Evolutionary conservation across 2,797 vertebrate genomes (phyloP), one percentile per base, ranked within the genome.

Genomic region (Darevskia nairensis): DNA sequence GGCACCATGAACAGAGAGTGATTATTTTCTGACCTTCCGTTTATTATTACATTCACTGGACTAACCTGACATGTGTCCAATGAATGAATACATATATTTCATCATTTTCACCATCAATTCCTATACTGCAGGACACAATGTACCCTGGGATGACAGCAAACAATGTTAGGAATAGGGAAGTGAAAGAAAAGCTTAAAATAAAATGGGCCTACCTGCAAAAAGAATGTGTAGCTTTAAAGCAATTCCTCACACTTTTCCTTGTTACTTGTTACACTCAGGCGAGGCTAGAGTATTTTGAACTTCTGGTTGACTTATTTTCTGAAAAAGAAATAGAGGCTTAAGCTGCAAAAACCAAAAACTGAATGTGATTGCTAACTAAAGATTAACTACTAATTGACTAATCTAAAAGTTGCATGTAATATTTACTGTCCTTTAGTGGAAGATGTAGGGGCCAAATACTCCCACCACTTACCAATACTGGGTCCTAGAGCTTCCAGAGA

Each of bases 191-290:
- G 35, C 4, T 50, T 8, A 89, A 23, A 84, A 86, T n/a, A 84
- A 64, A 6, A 71, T 87, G 15, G 72, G 89, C 93, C 94, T 94
- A 96, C 94, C 84, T 92, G 8, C 89, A 35, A 87, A 90, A 85
- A 88, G 92, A 91, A 17, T 19, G 10, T 71, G 35, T 39, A 66
- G 23, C 89, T 90, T 71, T 89, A 23, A 23, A 89, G 92, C 91
- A 87, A 25, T 9, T 82, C 27, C 32, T 44, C 82, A 3, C 87
- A 84, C 39, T 44, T 91, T 86, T 80, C 44, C 6, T 55, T 68
- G n/a, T n/a, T 87, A 72, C 41, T 77, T n/a, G 46, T 71, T 0
- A 0, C 32, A 87, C 10, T 88, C 75, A 77, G 71, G 10, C 66
- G 82, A 87, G n/a, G 41, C 50, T 86, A 59, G n/a, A 85, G 82